Evolutionary conservation across 2,888 invertebrate species (phyloP), one percentile per base, ranked within the genome.

Genomic region (Drosophila algonquin): DNA sequence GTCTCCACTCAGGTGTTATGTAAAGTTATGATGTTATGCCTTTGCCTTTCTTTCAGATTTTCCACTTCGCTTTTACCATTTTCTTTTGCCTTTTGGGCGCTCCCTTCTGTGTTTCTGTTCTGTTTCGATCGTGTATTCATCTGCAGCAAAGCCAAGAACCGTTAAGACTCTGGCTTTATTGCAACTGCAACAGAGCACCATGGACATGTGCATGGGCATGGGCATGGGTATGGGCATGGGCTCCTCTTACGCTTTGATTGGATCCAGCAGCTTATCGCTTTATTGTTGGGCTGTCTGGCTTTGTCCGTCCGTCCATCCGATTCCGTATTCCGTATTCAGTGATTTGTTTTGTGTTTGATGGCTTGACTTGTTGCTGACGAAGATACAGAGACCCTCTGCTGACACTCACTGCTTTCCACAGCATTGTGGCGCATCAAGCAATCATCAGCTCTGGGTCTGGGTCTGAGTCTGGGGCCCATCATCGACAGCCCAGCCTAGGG

Each of bases 1-100:
- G 48, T 56, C 79, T 68, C 63, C 64, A 63, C 56, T 81, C 71
- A 63, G 81, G 73, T 84, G 89, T 84, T 84, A 84, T 88, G 87
- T 74, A 87, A 87, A 80, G 73, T 76, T 77, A 87, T 87, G 82
- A 80, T 75, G 40, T 40, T 40, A 30, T 45, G 44, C 77, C 76
- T 74, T 59, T 48, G 62, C 61, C 64, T 64, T 45, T 67, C 62
- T 27, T 62, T 40, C 48, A 46, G 45, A 47, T 51, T 50, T 59
- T 75, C 30, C 8, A 61, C 62, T 54, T 46, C 35, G 59, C 58
- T 63, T 52, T 65, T 30, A 48, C 61, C 27, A 50, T 54, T 52
- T 63, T 59, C 65, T 79, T 62, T 76, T 70, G 71, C 74, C 61
- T 58, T 50, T 61, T 50, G 64, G n/a, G 32, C 7, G 27, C 7